Conservation (phyloP, 2,797 vertebrate genomes). For the Sebastes kiyomatsui region DNA sequence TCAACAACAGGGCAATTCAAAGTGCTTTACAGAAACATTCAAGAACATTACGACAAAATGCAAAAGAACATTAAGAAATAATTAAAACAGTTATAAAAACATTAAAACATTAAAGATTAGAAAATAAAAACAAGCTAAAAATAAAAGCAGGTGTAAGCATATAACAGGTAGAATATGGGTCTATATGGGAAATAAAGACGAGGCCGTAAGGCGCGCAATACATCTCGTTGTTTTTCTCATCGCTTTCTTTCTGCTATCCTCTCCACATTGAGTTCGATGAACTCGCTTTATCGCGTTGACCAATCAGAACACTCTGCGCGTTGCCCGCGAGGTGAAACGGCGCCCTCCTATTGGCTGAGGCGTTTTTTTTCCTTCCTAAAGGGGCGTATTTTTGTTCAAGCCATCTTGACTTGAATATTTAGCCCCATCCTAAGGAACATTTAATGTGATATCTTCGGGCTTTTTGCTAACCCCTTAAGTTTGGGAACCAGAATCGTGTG, state of each 20-base stretch:
- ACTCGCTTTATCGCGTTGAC: slow-evolving; percentile 20
- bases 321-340: slow-evolving; percentile 59
- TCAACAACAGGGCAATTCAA: too few relatives aligned
- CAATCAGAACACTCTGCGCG: slow-evolving; percentile 73
- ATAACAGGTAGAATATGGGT: too few relatives aligned
- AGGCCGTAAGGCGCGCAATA: slow-evolving; percentile 61
- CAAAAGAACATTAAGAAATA: too few relatives aligned
- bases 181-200: slow-evolving; percentile 3
- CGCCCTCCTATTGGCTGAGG: slow-evolving; percentile 66
- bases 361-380: slow-evolving; percentile 77
- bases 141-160: neutral
- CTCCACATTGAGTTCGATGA: slow-evolving; percentile 23
- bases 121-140: too few relatives aligned
- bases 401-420: slow-evolving; percentile 86
- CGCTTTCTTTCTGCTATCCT: slow-evolving; percentile 31
- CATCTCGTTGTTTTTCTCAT: slow-evolving; percentile 65
- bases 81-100: too few relatives aligned
- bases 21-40: too few relatives aligned
- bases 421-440: slow-evolving; percentile 78
- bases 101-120: too few relatives aligned
- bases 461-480: slow-evolving; percentile 45
- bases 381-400: slow-evolving; percentile 87
- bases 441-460: slow-evolving; percentile 76
- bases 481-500: slow-evolving; percentile 22
- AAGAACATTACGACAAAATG: too few relatives aligned